phyloP scores from a whole-genome alignment of 1,140 invertebrate genomes.

The Drosophila insularis region DNA sequence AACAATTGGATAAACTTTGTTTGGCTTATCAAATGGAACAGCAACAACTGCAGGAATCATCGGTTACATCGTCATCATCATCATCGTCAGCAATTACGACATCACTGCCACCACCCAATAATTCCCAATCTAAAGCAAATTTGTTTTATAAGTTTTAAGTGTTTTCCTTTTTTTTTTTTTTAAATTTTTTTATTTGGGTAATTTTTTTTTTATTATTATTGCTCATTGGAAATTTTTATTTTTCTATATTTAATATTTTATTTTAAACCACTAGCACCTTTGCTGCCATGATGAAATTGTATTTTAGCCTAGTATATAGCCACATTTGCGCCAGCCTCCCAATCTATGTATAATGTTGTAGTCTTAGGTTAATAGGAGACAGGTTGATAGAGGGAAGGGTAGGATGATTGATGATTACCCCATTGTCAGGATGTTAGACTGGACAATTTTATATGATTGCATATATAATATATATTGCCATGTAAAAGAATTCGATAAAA shows the following conservation, averaged over 20 bases:
- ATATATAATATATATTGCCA: slow-evolving; percentile 25
- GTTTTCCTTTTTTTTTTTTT: slow-evolving; percentile 31
- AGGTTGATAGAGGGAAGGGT: background rate
- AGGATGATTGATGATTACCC: background rate
- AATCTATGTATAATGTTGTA: slow-evolving; percentile 40
- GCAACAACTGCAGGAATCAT: slow-evolving; percentile 19
- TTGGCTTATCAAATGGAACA: slow-evolving; percentile 47
- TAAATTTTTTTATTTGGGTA: background rate
- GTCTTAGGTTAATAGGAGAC: slow-evolving; percentile 29
- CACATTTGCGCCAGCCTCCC: slow-evolving; percentile 18
- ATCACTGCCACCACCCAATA: background rate
- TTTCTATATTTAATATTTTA: slow-evolving; percentile 3
- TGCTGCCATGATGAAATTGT: slow-evolving; percentile 65
- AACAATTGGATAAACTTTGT: slow-evolving; percentile 55
- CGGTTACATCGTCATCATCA: slow-evolving; percentile 2
- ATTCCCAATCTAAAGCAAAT: slow-evolving; percentile 49
- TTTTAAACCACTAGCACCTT: background rate
- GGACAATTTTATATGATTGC: slow-evolving; percentile 63
- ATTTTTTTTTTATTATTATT: background rate
- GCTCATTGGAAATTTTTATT: slow-evolving; percentile 10
- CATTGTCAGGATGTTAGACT: slow-evolving; percentile 28
- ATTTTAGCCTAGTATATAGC: slow-evolving; percentile 56
- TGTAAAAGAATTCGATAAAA: slow-evolving; percentile 32
- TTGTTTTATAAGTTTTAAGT: slow-evolving; percentile 81
- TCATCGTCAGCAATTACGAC: background rate